phyloP scores from a whole-genome alignment of 2,113 vertebrate species.

The Gobiocypris rarus region DNA sequence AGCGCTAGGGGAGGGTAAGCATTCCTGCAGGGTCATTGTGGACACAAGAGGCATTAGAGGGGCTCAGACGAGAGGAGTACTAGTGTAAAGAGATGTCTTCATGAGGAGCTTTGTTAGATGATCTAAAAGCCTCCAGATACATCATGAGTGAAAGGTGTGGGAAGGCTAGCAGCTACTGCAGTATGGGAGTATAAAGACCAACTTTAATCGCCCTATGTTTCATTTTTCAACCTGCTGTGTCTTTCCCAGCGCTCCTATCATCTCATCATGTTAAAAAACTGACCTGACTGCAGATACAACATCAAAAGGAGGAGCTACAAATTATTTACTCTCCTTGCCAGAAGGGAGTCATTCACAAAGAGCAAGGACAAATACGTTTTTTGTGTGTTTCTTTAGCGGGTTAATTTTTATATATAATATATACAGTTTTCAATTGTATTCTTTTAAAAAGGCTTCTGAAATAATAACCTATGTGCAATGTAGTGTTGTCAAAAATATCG shows the following conservation, averaged over 20 bases:
- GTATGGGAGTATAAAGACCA: slow-evolving; percentile 24
- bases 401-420: too few species aligned
- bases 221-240: slow-evolving; percentile 23
- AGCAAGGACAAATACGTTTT: background rate
- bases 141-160: slow-evolving; percentile 18
- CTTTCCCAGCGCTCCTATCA: slow-evolving; percentile 35
- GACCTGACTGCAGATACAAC: slow-evolving; percentile 33
- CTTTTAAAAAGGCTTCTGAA: too few species aligned
- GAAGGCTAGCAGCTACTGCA: background rate
- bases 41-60: slow-evolving; percentile 36
- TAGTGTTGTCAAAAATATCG: too few species aligned
- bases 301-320: slow-evolving; percentile 38
- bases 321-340: slow-evolving; percentile 20
- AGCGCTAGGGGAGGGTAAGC: slow-evolving; percentile 35
- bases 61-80: background rate
- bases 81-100: slow-evolving; percentile 9
- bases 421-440: too few species aligned
- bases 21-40: slow-evolving; percentile 48
- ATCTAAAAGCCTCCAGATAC: slow-evolving; percentile 27
- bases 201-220: slow-evolving; percentile 35
- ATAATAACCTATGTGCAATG: too few species aligned
- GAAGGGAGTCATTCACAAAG: slow-evolving; percentile 19
- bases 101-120: slow-evolving; percentile 5
- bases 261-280: slow-evolving; percentile 37
- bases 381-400: background rate